Base-by-base conservation (phyloP, 92 coral and sea anemone species). In the Plumapathes pennacea region DNA sequence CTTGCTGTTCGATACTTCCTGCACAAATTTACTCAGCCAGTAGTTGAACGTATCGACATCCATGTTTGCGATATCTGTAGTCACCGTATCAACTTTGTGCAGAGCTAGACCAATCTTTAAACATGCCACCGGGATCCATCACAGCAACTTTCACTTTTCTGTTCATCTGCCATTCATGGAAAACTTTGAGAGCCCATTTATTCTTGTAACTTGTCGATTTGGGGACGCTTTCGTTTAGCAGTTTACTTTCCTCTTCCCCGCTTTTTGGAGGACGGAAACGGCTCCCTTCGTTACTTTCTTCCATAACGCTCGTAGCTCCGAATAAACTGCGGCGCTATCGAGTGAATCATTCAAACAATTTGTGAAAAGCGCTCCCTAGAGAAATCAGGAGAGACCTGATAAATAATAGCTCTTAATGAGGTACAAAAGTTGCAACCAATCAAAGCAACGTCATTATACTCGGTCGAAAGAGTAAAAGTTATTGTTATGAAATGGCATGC, bases 11-110 rank as follows among this genome's bases (percentile, higher is more conserved):
- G 76, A 64, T 38, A 57, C 64, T 64, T 74, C 81, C 64, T 74
- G 65, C 54, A 74, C 74, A 63, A 74, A 75, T 64, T 66, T 56
- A 65, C 67, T 54, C 57, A 75, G 75, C 82, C 82, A 75, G 74
- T 54, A 67, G 82, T 66, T 67, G 39, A 53, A 67, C 42, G 81
- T 22, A 58, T 54, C 50, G 71, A 67, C 81, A 60, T 72, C 69
- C 80, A 61, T 61, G 21, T 42, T 54, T 67, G 54, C 64, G 34
- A 54, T 42, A 67, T 48, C 67, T 47, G 54, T 59, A 60, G 60
- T 36, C 69, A 71, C 46, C n/a, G n/a, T n/a, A n/a, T n/a, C n/a
- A n/a, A n/a, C n/a, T n/a, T n/a, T n/a, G n/a, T n/a, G n/a, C n/a
- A n/a, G n/a, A n/a, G n/a, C n/a, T n/a, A n/a, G n/a, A n/a, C n/a